These are phyloP conservation scores for Lasioglossum villosulum DNA, from an alignment of 2,888 invertebrate species.

Conservation along the genomic window DNA sequence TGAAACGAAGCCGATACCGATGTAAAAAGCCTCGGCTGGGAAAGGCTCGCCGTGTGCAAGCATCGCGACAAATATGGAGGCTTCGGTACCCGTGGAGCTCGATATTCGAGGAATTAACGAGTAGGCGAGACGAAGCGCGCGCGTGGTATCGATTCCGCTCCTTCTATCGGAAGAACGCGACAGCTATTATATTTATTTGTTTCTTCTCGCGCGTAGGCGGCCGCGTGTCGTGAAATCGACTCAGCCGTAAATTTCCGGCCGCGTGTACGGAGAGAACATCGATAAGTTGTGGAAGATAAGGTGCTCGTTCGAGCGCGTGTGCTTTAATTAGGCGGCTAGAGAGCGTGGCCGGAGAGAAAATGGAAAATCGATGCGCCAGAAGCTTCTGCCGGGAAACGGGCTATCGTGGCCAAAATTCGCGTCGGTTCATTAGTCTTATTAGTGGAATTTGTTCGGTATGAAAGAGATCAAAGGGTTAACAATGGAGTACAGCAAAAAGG, in stretches of 20 bases:
- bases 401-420: conserved; percentile 12
- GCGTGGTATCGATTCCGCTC: conserved; percentile 9
- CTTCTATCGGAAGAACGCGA: not conserved
- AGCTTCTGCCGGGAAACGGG: not conserved
- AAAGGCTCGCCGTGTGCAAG: conserved; percentile 20
- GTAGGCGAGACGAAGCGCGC: not conserved
- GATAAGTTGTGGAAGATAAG: conserved; percentile 16
- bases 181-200: conserved; percentile 6
- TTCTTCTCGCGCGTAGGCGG: conserved; percentile 11
- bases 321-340: conserved; percentile 49
- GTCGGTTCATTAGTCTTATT: not conserved
- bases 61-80: conserved; percentile 36
- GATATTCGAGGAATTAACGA: conserved; percentile 49
- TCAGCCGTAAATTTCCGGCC: conserved; percentile 4
- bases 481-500: not conserved
- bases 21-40: conserved; percentile 12
- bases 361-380: conserved; percentile 51
- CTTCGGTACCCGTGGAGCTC: conserved; percentile 33
- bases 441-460: not conserved
- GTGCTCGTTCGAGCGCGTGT: conserved; percentile 13
- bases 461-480: not conserved
- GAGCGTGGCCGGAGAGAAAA: conserved; percentile 37
- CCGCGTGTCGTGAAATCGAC: conserved; percentile 9
- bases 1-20: conserved; percentile 25
- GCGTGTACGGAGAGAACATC: conserved; percentile 18